Percentiles rank a stretch among this genome's conserved stretches.
These are phyloP conservation scores for Charina bottae DNA, from an alignment of 2,113 vertebrate species.

Conservation along the genomic window DNA sequence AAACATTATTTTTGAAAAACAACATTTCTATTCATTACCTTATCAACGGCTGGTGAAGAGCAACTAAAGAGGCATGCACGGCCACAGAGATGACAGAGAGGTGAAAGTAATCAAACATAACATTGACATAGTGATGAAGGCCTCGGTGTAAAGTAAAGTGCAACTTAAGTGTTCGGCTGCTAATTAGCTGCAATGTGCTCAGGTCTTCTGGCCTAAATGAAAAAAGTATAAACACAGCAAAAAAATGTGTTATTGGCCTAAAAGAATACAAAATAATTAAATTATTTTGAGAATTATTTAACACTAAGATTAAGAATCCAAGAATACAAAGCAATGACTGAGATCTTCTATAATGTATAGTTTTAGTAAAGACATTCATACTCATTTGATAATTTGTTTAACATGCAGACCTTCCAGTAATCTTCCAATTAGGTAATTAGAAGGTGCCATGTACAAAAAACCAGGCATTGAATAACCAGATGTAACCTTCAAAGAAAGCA, in stretches of 20 bases:
- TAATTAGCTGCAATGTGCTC: constrained; percentile 91
- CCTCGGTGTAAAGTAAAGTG: constrained; percentile 94
- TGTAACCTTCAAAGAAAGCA: not conserved
- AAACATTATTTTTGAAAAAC: not conserved
- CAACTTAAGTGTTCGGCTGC: constrained; percentile 92
- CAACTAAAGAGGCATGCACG: constrained; percentile 94
- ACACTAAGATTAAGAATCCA: constrained; percentile 23
- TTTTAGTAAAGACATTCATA: not conserved
- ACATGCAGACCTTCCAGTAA: not conserved
- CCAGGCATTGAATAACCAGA: not conserved
- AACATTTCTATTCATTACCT: constrained; percentile 77
- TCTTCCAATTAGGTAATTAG: not conserved
- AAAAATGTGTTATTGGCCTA: not conserved
- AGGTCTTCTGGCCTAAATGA: constrained; percentile 86
- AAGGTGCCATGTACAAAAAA: not conserved
- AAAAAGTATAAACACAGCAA: not conserved
- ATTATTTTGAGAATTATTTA: constrained; percentile 14
- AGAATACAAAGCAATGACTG: not conserved
- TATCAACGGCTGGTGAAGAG: constrained; percentile 96
- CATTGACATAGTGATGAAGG: constrained; percentile 96
- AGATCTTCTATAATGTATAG: not conserved
- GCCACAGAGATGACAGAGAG: constrained; percentile 93
- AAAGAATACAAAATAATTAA: not conserved
- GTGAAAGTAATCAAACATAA: constrained; percentile 99
- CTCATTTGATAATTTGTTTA: not conserved